Base-by-base conservation (phyloP, 2,113 vertebrate species). In the Phaetusa simplex region DNA sequence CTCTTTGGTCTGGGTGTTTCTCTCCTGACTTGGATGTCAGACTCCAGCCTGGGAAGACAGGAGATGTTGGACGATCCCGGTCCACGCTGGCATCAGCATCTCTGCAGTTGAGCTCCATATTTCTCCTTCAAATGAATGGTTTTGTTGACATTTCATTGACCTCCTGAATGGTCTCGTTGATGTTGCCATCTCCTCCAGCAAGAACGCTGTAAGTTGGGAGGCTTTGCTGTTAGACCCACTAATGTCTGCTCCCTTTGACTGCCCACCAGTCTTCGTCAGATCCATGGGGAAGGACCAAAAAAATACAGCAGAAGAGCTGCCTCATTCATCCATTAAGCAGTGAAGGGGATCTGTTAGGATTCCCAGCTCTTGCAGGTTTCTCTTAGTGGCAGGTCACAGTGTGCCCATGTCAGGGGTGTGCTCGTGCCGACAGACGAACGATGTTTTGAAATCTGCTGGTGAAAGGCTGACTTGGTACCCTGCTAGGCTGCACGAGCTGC, bases 181-280 rank as follows among this genome's bases (percentile, higher is more conserved):
- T 0, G 0, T 42, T 12, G 12, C 32, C 0, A 0, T 27, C 26
- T 52, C 43, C 43, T 76, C 13, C 61, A 79, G 30, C 27, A 70
- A 43, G 42, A 69, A n/a, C 2, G 2, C 19, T 22, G 6, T 21
- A 26, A 55, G 10, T 14, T 62, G 56, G 42, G 59, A 87, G 26
- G 52, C 20, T 83, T 64, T 67, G 62, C 49, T 72, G 4, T 52
- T 23, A 43, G 43, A 91, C 3, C 9, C n/a, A 13, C 19, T 45
- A 3, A 45, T 10, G 6, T 14, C 65, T 30, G 9, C 20, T 81
- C 15, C 13, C n/a, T 67, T 50, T 74, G 42, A 36, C 27, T 79
- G 45, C 45, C 23, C 50, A 92, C 34, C 26, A 29, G 16, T 8
- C 42, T 45, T n/a, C 6, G 3, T 58, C 32, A 59, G 66, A 71